These are phyloP conservation scores for Orius insidiosus DNA, from an alignment of 1,140 invertebrate species.

Conservation along the genomic window DNA sequence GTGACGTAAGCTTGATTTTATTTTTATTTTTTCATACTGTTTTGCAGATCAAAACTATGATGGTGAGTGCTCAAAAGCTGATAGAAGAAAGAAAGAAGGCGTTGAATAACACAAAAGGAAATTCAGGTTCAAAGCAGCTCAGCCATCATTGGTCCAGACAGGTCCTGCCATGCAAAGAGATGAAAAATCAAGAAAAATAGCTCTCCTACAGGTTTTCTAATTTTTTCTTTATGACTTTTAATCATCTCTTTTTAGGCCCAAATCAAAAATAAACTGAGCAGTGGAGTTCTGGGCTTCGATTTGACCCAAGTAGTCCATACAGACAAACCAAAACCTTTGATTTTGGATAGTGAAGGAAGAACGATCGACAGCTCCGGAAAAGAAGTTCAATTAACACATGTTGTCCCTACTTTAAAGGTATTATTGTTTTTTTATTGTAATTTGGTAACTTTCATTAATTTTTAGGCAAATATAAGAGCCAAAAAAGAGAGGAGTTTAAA, in stretches of 20 bases:
- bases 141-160: conserved; percentile 9
- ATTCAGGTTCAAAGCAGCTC: conserved; percentile 24
- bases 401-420: conserved; percentile 83
- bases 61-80: conserved; percentile 79
- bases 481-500: conserved; percentile 79
- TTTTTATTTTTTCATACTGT: no score
- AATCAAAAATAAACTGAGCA: conserved; percentile 67
- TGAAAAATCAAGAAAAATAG: conserved; percentile 73
- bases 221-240: not conserved
- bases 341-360: conserved; percentile 77
- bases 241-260: conserved; percentile 36
- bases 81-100: conserved; percentile 78
- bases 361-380: conserved; percentile 82
- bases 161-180: conserved; percentile 31
- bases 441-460: conserved; percentile 21
- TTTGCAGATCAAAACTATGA: conserved; percentile 64
- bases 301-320: conserved; percentile 25
- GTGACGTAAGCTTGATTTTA: conserved; percentile 29
- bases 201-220: conserved; percentile 46
- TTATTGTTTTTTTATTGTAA: conserved; percentile 19
- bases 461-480: conserved; percentile 62
- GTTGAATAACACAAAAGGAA: conserved; percentile 40
- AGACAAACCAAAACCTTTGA: conserved; percentile 75
- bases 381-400: conserved; percentile 72
- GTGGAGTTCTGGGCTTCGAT: conserved; percentile 31